Conservation (phyloP, 2,113 vertebrate genomes). For the Hymenochirus boettgeri region DNA sequence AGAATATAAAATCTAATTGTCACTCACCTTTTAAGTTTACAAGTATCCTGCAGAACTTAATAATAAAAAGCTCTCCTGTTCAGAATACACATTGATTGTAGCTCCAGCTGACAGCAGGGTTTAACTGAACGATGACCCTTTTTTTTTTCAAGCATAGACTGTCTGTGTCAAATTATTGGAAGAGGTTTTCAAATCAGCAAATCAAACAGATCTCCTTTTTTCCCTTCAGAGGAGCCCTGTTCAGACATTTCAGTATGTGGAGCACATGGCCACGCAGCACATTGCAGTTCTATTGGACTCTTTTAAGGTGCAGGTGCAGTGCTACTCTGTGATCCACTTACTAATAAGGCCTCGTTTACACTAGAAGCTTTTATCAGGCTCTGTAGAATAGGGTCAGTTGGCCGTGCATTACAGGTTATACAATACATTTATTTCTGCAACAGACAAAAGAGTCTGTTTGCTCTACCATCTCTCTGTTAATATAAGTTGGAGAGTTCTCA, state of each 20-base stretch:
- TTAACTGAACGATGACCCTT: conserved; percentile 32
- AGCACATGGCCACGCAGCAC: too few species aligned
- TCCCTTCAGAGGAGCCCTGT: conserved; percentile 7
- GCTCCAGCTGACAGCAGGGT: neutral
- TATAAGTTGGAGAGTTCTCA: too few species aligned
- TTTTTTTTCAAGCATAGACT: conserved; percentile 9
- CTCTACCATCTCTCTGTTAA: too few species aligned
- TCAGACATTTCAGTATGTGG: conserved; percentile 10
- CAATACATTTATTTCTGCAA: too few species aligned
- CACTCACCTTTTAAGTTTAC: conserved; percentile 27
- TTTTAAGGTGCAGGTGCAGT: too few species aligned
- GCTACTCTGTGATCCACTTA: too few species aligned
- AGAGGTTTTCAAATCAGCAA: conserved; percentile 40
- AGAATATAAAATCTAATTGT: conserved; percentile 25
- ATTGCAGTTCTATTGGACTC: too few species aligned
- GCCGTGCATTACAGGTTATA: too few species aligned
- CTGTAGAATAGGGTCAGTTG: too few species aligned
- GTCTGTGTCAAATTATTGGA: conserved; percentile 35
- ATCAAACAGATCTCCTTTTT: conserved; percentile 17
- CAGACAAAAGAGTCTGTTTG: too few species aligned
- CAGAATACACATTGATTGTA: conserved; percentile 28
- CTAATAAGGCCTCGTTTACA: too few species aligned
- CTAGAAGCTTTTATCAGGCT: too few species aligned
- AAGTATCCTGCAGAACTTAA: conserved; percentile 19
- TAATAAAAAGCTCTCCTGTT: conserved; percentile 41